phyloP scores from a whole-genome alignment of 2,888 invertebrate genomes.

The Drosophila melanocephala region DNA sequence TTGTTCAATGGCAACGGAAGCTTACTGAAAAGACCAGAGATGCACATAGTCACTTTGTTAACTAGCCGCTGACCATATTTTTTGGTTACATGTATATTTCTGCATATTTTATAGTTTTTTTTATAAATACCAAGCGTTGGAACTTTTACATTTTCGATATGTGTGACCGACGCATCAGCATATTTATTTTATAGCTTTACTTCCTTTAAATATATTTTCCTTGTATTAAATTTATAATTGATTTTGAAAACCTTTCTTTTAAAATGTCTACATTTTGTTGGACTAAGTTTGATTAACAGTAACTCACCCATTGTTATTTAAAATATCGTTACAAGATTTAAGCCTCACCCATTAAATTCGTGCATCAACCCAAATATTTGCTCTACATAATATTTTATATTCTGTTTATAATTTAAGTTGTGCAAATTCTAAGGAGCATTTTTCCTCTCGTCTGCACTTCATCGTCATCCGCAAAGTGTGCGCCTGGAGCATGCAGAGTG shows the following conservation, averaged over 20 bases:
- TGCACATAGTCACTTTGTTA: conserved; percentile 22
- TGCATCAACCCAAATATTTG: neutral
- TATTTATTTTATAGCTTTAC: neutral
- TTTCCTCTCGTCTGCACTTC: conserved; percentile 29
- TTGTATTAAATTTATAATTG: neutral
- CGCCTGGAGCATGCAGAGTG: conserved; percentile 18
- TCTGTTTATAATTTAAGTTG: conserved; percentile 18
- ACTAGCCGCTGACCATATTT: neutral
- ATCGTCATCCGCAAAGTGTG: conserved; percentile 30
- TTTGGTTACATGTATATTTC: too few species aligned
- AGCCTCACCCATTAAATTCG: neutral
- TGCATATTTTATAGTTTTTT: neutral
- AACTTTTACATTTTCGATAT: neutral
- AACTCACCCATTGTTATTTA: neutral
- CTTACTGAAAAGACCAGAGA: conserved; percentile 53
- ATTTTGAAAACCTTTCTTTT: neutral
- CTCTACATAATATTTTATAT: conserved; percentile 25
- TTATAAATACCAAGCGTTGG: neutral
- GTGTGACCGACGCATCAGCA: neutral
- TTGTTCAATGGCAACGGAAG: conserved; percentile 37
- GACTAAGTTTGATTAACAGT: neutral
- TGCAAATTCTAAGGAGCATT: conserved; percentile 11
- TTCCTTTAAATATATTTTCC: neutral
- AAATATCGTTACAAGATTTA: neutral
- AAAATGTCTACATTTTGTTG: neutral